Base-by-base conservation (phyloP, 1,140 invertebrate genomes). In the Drosophila repleta region DNA sequence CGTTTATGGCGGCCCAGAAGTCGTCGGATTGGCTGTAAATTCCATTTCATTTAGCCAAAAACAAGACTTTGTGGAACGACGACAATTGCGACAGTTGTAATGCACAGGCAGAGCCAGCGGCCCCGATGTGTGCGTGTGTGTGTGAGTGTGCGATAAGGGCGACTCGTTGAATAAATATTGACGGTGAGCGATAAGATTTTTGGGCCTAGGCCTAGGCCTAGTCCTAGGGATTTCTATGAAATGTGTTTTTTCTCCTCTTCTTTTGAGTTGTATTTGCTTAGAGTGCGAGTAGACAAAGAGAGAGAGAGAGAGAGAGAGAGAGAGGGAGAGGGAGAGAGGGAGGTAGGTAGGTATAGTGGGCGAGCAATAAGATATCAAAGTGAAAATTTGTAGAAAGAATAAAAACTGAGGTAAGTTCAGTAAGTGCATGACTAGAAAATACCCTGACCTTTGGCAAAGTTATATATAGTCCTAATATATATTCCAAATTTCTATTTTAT, bases 81-180 rank as follows among this genome's bases (percentile, higher is more conserved):
- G 66, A 67, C 58, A 35, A 35, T 35, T 56, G 70, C 57, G 15
- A 73, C 41, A 67, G 62, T 68, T 46, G 15, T 66, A 43, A 26
- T 35, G n/a, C n/a, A 35, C 32, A 35, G 11, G 10, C 32, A 35
- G 32, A 35, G 11, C 32, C 32, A 35, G 5, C 21, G 58, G 10
- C 46, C 55, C 7, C 37, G 35, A 24, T 35, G 10, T 53, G 26
- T 26, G 52, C 18, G 17, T 26, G 24, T 26, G 3, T 32, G 29
- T 32, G 29, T 32, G 32, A 11, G 32, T 35, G 32, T 35, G 21
- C 35, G 55, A 71, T 65, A 65, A 29, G 24, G 18, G 65, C 37
- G 26, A 29, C 41, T 39, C 58, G 48, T 41, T 13, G 37, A 20
- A 52, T 53, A 65, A 71, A 71, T 58, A 71, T 71, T 71, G 68